Conservation (phyloP, 2,888 invertebrate genomes). For the Lymantria monacha region DNA sequence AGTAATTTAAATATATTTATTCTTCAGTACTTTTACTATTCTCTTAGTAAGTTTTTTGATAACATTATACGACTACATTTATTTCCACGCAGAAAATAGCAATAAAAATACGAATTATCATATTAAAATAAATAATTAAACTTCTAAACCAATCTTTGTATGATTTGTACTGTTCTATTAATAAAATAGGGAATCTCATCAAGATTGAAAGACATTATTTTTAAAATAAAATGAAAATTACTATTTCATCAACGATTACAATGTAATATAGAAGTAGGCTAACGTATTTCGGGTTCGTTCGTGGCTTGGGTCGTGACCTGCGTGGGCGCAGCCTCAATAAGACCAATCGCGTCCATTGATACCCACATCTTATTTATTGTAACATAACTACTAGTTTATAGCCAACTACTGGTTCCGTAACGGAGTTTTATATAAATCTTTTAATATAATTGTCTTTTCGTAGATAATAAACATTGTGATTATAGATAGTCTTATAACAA, state of each 20-base stretch:
- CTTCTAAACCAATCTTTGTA: too few relatives aligned
- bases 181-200: too few relatives aligned
- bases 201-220: too few relatives aligned
- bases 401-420: constrained; percentile 27
- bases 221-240: background rate
- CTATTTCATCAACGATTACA: background rate
- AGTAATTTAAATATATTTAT: too few relatives aligned
- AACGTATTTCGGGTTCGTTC: constrained; percentile 34
- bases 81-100: too few relatives aligned
- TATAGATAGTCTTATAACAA: background rate
- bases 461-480: background rate
- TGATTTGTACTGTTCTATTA: too few relatives aligned
- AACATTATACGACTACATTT: too few relatives aligned
- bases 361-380: constrained; percentile 57
- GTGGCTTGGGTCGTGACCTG: constrained; percentile 56
- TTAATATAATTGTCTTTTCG: constrained; percentile 6
- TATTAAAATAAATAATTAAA: too few relatives aligned
- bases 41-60: too few relatives aligned
- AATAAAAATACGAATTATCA: too few relatives aligned
- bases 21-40: too few relatives aligned
- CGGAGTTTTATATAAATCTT: constrained; percentile 15
- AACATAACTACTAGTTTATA: constrained; percentile 46
- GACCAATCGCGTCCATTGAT: constrained; percentile 55
- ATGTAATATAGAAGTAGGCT: constrained; percentile 13
- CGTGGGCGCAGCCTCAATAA: constrained; percentile 54